Percentiles rank a stretch among this genome's conserved stretches.
Evolutionary conservation across 2,888 invertebrate genomes (phyloP).

Genomic region (Polydesmus complanatus): DNA sequence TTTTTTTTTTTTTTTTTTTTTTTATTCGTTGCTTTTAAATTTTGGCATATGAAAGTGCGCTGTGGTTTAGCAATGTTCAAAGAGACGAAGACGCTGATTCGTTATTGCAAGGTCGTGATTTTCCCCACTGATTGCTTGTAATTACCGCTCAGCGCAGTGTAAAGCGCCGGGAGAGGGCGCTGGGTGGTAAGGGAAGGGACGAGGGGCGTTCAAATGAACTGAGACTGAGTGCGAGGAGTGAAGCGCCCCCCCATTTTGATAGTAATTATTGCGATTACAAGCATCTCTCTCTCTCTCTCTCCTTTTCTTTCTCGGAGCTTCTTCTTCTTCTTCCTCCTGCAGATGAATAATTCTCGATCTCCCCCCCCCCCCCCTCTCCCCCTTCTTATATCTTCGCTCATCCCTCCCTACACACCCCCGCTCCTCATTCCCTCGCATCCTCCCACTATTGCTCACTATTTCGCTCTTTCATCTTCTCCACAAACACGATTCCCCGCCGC

Average conservation of each 20-base stretch:
- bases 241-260: slow-evolving; percentile 7
- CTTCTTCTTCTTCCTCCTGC: neutral
- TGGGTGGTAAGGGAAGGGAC: neutral
- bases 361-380: neutral
- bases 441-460: too few relatives aligned
- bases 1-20: too few relatives aligned
- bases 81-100: slow-evolving; percentile 6
- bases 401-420: neutral
- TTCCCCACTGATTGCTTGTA: slow-evolving; percentile 12
- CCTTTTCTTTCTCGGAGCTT: neutral
- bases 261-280: slow-evolving; percentile 11
- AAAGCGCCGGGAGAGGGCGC: neutral
- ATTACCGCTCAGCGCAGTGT: slow-evolving; percentile 3
- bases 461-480: neutral
- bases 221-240: slow-evolving; percentile 5
- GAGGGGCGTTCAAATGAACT: neutral
- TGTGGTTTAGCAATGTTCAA: neutral
- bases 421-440: neutral
- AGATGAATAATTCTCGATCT: neutral
- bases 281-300: neutral
- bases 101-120: slow-evolving; percentile 9
- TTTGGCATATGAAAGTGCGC: too few relatives aligned
- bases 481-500: neutral
- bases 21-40: too few relatives aligned
- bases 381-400: neutral